Evolutionary conservation across 2,888 invertebrate genomes (phyloP).

Genomic region (Thymelicus acteon): DNA sequence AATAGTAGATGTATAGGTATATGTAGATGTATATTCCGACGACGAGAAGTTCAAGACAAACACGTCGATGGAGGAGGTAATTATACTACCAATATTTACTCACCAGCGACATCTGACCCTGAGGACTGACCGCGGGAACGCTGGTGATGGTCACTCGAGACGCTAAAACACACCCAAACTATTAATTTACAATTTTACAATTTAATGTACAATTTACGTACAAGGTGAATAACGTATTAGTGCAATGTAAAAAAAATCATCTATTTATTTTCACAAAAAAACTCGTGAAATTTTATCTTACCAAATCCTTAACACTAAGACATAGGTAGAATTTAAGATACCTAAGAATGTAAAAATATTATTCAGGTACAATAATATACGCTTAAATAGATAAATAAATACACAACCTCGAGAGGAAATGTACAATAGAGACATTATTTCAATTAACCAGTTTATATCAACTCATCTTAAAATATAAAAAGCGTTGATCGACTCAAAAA

Average conservation of each 20-base stretch:
- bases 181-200: not conserved
- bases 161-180: conserved; percentile 63
- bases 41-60: not conserved
- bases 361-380: too few relatives aligned
- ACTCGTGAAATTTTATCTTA: not conserved
- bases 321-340: not conserved
- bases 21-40: too few relatives aligned
- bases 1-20: conserved; percentile 19
- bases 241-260: too few relatives aligned
- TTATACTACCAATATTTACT: conserved; percentile 59
- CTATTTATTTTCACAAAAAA: not conserved
- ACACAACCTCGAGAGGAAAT: too few relatives aligned
- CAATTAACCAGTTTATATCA: too few relatives aligned
- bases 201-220: too few relatives aligned
- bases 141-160: conserved; percentile 81
- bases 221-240: too few relatives aligned
- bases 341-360: not conserved
- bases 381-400: too few relatives aligned
- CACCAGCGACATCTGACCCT: conserved; percentile 87
- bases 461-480: too few relatives aligned
- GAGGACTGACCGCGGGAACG: conserved; percentile 86
- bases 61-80: not conserved
- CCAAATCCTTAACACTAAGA: not conserved
- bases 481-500: too few relatives aligned
- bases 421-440: too few relatives aligned